These are phyloP conservation scores for Steinernema scapterisci DNA, from an alignment of 2,888 invertebrate genomes.

Conservation along the genomic window DNA sequence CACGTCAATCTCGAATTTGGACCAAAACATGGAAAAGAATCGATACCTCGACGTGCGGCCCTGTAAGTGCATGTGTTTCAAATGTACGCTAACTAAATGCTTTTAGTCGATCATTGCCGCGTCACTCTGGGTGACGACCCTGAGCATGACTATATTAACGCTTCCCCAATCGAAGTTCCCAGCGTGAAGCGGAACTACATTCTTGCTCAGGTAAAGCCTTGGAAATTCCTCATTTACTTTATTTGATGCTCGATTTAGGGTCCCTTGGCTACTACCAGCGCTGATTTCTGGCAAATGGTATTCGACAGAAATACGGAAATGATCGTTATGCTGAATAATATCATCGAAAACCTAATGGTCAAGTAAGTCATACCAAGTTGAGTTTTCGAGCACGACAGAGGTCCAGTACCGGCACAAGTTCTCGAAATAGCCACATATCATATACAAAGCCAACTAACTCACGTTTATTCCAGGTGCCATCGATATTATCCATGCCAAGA, in stretches of 20 bases:
- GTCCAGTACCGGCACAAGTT: too few relatives aligned
- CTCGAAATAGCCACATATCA: too few relatives aligned
- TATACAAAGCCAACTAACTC: too few relatives aligned
- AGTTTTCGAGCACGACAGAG: slow-evolving; percentile 25
- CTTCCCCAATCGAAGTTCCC: slow-evolving; percentile 52
- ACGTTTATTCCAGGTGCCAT: slow-evolving; percentile 51
- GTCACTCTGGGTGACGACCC: slow-evolving; percentile 35
- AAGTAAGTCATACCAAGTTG: slow-evolving; percentile 42
- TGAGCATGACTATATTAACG: slow-evolving; percentile 60
- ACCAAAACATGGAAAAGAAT: slow-evolving; percentile 53
- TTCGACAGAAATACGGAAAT: slow-evolving; percentile 53
- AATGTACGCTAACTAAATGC: too few relatives aligned
- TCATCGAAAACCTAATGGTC: slow-evolving; percentile 52
- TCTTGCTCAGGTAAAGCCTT: slow-evolving; percentile 61
- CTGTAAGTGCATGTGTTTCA: slow-evolving; percentile 56
- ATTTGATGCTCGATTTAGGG: slow-evolving; percentile 47
- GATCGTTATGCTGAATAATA: slow-evolving; percentile 60
- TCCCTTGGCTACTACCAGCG: slow-evolving; percentile 54
- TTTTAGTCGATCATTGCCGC: slow-evolving; percentile 7
- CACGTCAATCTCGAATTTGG: slow-evolving; percentile 37
- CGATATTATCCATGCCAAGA: slow-evolving; percentile 45
- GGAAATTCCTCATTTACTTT: too few relatives aligned
- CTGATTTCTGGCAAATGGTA: slow-evolving; percentile 65
- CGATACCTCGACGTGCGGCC: slow-evolving; percentile 59
- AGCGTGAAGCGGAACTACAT: slow-evolving; percentile 55